A percentile compares a stretch with the other conserved stretches of the same genome.
phyloP scores from a whole-genome alignment of 2,888 invertebrate species.

The Pristionchus entomophagus region DNA sequence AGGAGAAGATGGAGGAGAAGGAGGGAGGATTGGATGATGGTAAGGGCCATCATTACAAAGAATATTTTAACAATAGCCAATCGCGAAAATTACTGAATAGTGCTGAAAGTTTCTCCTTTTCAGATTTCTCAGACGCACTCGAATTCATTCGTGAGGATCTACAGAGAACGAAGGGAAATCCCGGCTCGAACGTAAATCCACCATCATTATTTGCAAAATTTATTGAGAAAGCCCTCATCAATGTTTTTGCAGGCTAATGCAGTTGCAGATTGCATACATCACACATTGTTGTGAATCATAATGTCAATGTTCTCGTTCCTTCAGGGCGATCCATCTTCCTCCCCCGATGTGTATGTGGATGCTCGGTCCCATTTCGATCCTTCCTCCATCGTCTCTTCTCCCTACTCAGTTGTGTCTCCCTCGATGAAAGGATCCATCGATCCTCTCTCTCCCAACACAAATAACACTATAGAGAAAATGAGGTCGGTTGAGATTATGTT shows the following conservation, averaged over 20 bases:
- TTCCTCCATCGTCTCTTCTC: not conserved
- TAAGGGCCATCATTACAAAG: not conserved
- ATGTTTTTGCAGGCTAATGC: no score
- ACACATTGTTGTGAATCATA: no score
- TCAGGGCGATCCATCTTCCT: no score
- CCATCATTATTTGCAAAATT: no score
- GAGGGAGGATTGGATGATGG: slow-evolving; percentile 10
- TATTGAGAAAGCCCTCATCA: no score
- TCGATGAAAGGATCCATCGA: slow-evolving; percentile 3
- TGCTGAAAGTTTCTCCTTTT: not conserved
- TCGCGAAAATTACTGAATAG: no score
- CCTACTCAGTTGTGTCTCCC: not conserved
- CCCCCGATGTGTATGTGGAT: not conserved
- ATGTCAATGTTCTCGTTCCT: no score
- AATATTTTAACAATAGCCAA: no score
- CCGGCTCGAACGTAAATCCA: no score
- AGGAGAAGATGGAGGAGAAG: not conserved
- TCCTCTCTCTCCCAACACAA: slow-evolving; percentile 12
- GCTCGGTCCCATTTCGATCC: not conserved
- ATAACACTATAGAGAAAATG: not conserved
- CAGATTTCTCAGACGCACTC: slow-evolving; percentile 8
- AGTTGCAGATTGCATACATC: no score
- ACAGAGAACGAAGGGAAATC: no score
- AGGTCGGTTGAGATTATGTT: not conserved
- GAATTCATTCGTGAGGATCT: slow-evolving; percentile 18